phyloP scores from a whole-genome alignment of 92 coral and sea anemone genomes.

The Metridium senile region DNA sequence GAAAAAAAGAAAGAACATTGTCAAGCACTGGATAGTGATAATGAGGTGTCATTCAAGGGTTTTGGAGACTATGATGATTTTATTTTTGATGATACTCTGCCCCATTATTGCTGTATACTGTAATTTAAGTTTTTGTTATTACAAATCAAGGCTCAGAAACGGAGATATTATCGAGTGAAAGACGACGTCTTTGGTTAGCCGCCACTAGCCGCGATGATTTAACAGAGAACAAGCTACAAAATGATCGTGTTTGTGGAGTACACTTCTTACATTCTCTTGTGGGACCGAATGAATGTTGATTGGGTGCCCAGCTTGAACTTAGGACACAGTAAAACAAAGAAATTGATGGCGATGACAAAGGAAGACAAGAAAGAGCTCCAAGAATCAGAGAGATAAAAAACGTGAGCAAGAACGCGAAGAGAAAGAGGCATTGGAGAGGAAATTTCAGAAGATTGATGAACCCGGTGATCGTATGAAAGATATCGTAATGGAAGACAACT shows the following conservation, averaged over 20 bases:
- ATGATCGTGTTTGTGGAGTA: conserved; percentile 14
- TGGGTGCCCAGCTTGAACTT: conserved; percentile 37
- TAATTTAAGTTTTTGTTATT: conserved; percentile 48
- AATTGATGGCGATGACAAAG: neutral
- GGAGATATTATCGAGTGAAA: conserved; percentile 55
- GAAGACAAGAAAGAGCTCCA: conserved; percentile 35
- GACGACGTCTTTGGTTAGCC: conserved; percentile 31
- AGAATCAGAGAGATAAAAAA: conserved; percentile 35
- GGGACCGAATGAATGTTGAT: conserved; percentile 29
- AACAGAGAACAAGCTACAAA: conserved; percentile 20
- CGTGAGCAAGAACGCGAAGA: conserved; percentile 25
- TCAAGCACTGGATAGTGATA: neutral
- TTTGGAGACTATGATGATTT: neutral
- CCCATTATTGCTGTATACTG: neutral
- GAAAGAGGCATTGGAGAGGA: neutral
- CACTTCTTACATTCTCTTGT: conserved; percentile 27
- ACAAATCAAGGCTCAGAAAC: conserved; percentile 57
- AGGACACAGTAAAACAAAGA: conserved; percentile 25
- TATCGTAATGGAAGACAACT: conserved; percentile 20
- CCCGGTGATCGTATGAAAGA: neutral
- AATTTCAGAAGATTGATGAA: conserved; percentile 3
- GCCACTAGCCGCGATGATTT: conserved; percentile 39
- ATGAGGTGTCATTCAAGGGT: neutral
- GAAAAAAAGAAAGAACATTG: neutral
- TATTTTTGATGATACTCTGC: neutral